phyloP scores from a whole-genome alignment of 2,888 invertebrate genomes.

The Resseliella maxima region DNA sequence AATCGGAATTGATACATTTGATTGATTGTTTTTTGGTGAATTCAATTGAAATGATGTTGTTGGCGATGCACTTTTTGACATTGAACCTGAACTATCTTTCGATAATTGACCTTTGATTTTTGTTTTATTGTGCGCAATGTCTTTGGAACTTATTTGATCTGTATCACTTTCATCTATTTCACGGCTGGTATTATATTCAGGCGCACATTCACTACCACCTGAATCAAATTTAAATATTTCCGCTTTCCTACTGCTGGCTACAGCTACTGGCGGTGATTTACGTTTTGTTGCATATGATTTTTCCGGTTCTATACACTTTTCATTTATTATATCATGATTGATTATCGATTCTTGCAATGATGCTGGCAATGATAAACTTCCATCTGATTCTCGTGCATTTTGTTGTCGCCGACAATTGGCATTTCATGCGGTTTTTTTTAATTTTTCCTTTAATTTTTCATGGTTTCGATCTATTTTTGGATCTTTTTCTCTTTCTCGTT shows the following conservation, averaged over 20 bases:
- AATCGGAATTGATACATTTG: neutral
- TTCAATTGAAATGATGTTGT: neutral
- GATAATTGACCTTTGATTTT: neutral
- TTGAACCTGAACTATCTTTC: neutral
- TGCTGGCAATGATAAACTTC: neutral
- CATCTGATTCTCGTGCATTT: conserved; percentile 59
- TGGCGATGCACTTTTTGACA: neutral
- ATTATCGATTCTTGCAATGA: conserved; percentile 44
- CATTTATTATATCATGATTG: conserved; percentile 68
- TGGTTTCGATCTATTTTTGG: too few relatives aligned
- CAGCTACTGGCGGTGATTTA: conserved; percentile 55
- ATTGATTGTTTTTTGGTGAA: neutral
- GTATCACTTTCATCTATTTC: conserved; percentile 55
- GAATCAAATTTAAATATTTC: conserved; percentile 65
- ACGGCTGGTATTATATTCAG: neutral
- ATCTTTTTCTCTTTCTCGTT: too few relatives aligned
- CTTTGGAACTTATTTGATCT: conserved; percentile 56
- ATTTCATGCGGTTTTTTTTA: too few relatives aligned
- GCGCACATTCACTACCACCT: conserved; percentile 43
- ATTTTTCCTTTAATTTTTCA: too few relatives aligned
- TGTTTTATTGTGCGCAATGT: conserved; percentile 58
- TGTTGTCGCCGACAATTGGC: conserved; percentile 61
- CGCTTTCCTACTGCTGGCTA: conserved; percentile 60
- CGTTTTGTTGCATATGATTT: conserved; percentile 58
- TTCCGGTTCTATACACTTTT: conserved; percentile 65